Conservation (phyloP, 53 echinoderm and acorn worm genomes). For the Echinometra lucunter region DNA sequence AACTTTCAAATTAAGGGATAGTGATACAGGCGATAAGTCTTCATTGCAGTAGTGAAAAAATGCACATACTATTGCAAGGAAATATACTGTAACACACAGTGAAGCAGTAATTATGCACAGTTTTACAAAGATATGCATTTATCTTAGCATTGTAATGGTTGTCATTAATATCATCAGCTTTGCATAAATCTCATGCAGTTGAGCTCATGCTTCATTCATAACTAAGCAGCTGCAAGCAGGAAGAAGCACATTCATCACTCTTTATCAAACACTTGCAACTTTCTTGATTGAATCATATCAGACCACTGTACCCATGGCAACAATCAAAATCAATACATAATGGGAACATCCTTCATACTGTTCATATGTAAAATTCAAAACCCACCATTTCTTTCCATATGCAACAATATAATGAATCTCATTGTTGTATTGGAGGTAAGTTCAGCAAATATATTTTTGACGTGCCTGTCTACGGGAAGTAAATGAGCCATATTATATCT, state of each 20-base stretch:
- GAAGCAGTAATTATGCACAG: not conserved
- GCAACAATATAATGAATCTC: not conserved
- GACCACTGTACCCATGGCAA: not conserved
- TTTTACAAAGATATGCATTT: not conserved
- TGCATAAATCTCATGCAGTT: not conserved
- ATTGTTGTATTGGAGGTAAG: not conserved
- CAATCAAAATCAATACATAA: not conserved
- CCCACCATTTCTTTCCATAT: no score
- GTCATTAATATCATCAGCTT: not conserved
- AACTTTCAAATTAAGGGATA: no score
- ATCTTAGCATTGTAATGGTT: not conserved
- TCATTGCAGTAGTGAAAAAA: not conserved
- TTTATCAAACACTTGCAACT: not conserved
- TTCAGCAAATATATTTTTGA: not conserved
- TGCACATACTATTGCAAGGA: not conserved
- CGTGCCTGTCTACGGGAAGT: not conserved
- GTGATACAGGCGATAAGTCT: no score
- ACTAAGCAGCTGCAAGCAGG: not conserved
- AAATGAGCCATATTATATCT: not conserved
- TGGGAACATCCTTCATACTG: not conserved
- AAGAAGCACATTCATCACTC: not conserved
- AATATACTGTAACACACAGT: not conserved
- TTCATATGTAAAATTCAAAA: not conserved
- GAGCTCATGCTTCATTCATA: not conserved
- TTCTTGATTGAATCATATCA: not conserved